Base-by-base conservation (phyloP, 2,888 invertebrate genomes). In the Apamea sordens region DNA sequence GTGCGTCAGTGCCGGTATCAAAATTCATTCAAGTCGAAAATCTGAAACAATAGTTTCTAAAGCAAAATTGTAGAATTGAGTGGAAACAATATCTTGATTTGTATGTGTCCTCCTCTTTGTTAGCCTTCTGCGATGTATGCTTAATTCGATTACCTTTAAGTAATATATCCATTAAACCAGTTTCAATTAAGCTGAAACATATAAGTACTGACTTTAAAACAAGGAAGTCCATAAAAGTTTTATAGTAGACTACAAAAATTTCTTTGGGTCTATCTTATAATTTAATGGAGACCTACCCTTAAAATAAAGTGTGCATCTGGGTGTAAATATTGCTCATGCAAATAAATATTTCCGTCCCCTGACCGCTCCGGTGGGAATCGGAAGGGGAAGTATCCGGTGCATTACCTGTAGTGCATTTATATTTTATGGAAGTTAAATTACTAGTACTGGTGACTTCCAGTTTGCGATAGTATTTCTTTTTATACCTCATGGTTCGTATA, bases 31-130 rank as follows among this genome's bases (percentile, higher is more conserved):
- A 53, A 28, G 18, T 61, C 6, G 21, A 76, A n/a, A 36, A 72
- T 61, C n/a, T 47, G 32, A 28, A 76, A 73, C 76, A 76, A 41
- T 61, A 15, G 47, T 50, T 59, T 59, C 21, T 10, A 50, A 2
- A 50, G 21, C n/a, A 36, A 11, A 73, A 36, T 47, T 47, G 32
- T 59, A 44, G 24, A 32, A 74, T 74, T 41, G 41, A 73, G 15
- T 63, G 15, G 15, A 75, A 36, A 73, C 18, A 36, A n/a, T 76
- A n/a, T 61, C n/a, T 47, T 59, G 28, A 32, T 44, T 44, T 44
- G 6, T 32, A n/a, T 11, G n/a, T 50, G 13, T n/a, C 2, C 32
- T 74, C 36, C 28, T 21, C 50, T 15, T 41, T 50, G 21, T 11
- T 41, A 41, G 28, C 18, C n/a, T 36, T 11, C 41, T 44, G 24